Evolutionary conservation across 2,113 vertebrate genomes (phyloP).

Genomic region (Dunckerocampus dactyliophorus): DNA sequence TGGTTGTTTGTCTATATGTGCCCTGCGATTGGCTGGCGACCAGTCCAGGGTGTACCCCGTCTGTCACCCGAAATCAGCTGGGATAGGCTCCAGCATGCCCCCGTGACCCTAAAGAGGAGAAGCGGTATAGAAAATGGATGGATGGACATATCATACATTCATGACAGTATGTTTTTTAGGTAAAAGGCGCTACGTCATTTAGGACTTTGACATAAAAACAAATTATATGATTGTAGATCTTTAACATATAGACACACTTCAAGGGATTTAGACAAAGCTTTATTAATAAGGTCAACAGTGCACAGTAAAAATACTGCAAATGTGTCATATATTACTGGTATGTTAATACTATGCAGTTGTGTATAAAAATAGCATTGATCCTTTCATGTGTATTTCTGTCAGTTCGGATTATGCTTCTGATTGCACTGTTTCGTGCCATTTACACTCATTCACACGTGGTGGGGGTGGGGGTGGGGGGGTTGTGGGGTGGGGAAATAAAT

Average conservation of each 20-base stretch:
- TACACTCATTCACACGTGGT: background rate
- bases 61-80: too few relatives aligned
- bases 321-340: background rate
- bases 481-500: background rate
- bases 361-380: background rate
- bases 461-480: background rate
- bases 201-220: background rate
- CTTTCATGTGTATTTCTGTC: background rate
- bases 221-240: background rate
- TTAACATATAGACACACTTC: slow-evolving; percentile 1
- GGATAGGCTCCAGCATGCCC: too few relatives aligned
- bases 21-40: too few relatives aligned
- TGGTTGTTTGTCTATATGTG: too few relatives aligned
- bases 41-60: too few relatives aligned
- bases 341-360: background rate
- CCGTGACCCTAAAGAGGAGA: too few relatives aligned
- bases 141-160: too few relatives aligned
- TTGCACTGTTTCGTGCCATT: background rate
- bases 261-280: slow-evolving; percentile 14
- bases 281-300: slow-evolving; percentile 7
- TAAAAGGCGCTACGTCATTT: too few relatives aligned
- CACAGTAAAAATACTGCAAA: background rate
- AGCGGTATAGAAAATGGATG: too few relatives aligned
- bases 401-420: background rate
- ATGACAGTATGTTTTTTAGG: too few relatives aligned